Evolutionary conservation across 2,797 vertebrate species (phyloP).

Genomic region (Erethizon dorsatum): DNA sequence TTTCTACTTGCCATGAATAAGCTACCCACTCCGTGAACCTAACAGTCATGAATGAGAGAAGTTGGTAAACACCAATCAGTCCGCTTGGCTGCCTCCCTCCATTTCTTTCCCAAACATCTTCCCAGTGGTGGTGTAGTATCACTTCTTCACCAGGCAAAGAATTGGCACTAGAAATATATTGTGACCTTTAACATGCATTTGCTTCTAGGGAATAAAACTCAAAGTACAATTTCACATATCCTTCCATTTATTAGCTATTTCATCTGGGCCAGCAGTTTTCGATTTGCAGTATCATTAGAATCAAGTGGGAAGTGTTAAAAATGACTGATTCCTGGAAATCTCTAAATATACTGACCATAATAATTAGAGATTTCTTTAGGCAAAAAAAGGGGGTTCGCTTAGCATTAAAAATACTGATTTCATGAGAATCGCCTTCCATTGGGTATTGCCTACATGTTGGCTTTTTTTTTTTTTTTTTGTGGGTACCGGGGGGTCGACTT

Average conservation of each 20-base stretch:
- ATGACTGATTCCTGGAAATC: not conserved
- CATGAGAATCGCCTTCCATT: not conserved
- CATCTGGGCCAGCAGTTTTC: not conserved
- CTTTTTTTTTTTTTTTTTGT: too few relatives aligned
- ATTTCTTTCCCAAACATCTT: not conserved
- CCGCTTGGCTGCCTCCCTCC: not conserved
- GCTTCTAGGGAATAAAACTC: not conserved
- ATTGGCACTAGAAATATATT: not conserved
- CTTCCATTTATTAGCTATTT: not conserved
- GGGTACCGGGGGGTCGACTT: too few relatives aligned
- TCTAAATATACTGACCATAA: not conserved
- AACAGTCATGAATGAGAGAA: not conserved
- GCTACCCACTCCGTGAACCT: not conserved
- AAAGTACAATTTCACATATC: not conserved
- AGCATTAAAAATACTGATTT: not conserved
- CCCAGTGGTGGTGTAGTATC: not conserved
- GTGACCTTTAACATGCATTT: not conserved
- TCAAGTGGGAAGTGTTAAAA: not conserved
- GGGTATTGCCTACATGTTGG: not conserved
- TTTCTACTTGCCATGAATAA: not conserved
- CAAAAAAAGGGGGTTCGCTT: not conserved
- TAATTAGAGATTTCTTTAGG: not conserved
- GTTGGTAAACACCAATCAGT: not conserved
- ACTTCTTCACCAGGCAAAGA: not conserved
- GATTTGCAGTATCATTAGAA: not conserved